Conservation (phyloP, 2,797 vertebrate species). For the Scleropages formosus region DNA sequence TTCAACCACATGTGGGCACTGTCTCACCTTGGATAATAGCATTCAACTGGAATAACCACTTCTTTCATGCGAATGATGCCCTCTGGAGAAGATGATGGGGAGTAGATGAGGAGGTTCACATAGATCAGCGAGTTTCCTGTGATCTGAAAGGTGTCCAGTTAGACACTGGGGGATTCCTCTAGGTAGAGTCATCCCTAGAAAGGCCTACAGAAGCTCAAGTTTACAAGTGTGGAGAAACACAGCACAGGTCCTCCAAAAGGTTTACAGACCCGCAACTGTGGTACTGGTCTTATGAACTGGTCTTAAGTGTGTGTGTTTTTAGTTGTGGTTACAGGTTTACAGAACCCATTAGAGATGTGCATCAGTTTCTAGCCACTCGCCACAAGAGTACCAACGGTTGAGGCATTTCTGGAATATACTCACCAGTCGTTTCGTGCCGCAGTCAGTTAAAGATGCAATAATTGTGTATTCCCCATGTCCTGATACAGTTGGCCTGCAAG, state of each 20-base stretch:
- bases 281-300: too few species aligned
- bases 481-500: neutral
- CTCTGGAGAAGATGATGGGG: neutral
- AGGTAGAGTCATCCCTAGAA: too few species aligned
- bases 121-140: neutral
- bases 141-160: too few species aligned
- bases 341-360: too few species aligned
- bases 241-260: too few species aligned
- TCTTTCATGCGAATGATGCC: constrained; percentile 10
- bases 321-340: too few species aligned
- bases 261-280: too few species aligned
- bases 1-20: neutral
- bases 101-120: constrained; percentile 25
- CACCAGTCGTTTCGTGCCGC: constrained; percentile 14
- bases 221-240: too few species aligned
- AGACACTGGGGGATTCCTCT: too few species aligned
- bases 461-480: neutral
- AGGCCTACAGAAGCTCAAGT: too few species aligned
- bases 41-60: constrained; percentile 21
- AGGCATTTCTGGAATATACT: neutral
- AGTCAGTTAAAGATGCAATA: neutral
- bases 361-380: too few species aligned
- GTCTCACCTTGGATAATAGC: constrained; percentile 30
- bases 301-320: too few species aligned
- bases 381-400: neutral